These are phyloP conservation scores for Malaclemys terrapin DNA, from an alignment of 2,113 vertebrate species.

Conservation along the genomic window DNA sequence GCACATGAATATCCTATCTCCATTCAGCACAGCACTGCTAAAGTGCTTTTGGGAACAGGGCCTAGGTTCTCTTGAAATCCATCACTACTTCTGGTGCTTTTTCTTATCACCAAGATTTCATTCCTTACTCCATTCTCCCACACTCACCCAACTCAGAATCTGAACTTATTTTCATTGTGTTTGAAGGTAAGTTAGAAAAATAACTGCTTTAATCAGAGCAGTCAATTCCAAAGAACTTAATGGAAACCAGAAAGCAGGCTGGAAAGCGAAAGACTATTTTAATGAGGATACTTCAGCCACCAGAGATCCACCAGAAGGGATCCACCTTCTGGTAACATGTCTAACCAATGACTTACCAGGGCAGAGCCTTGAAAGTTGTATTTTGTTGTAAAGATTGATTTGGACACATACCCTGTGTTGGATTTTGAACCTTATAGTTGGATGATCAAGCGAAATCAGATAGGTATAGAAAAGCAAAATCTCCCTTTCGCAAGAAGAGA, in stretches of 20 bases:
- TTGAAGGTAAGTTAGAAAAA: conserved; percentile 38
- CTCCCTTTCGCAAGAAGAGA: conserved; percentile 59
- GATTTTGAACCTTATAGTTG: not conserved
- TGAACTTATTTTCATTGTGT: not conserved
- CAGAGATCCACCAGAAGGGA: accelerated
- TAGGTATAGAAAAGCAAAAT: conserved; percentile 49
- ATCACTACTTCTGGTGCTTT: not conserved
- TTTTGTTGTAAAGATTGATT: not conserved
- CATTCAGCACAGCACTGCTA: not conserved
- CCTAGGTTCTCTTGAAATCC: conserved; percentile 5
- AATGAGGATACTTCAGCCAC: not conserved
- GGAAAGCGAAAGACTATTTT: conserved; percentile 21
- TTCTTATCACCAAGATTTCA: not conserved
- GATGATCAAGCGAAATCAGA: conserved; percentile 14
- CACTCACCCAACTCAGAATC: not conserved
- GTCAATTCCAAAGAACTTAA: conserved; percentile 29
- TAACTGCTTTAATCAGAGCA: conserved; percentile 5
- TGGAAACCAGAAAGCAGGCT: conserved; percentile 45
- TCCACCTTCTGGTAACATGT: not conserved
- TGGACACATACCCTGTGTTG: not conserved
- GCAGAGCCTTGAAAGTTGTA: not conserved
- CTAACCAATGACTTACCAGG: not conserved
- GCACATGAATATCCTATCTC: not conserved
- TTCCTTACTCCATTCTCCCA: not conserved
- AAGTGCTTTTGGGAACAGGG: not conserved